phyloP scores from a whole-genome alignment of 2,113 vertebrate genomes.

The Eolophus roseicapilla region DNA sequence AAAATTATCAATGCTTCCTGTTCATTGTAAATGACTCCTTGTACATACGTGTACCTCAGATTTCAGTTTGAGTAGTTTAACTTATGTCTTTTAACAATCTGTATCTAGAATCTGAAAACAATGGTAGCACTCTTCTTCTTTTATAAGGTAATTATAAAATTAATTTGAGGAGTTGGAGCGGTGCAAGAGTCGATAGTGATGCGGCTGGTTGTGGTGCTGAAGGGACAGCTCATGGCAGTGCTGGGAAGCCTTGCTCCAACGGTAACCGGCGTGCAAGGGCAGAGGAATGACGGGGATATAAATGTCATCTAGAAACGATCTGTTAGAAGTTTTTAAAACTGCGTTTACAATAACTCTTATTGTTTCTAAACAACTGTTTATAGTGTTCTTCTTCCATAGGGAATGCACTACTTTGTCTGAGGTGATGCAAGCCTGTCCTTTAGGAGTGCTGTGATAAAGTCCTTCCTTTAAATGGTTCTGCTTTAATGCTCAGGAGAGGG shows the following conservation, averaged over 20 bases:
- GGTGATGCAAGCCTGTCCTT: neutral
- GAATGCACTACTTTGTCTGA: neutral
- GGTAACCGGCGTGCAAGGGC: fast-evolving
- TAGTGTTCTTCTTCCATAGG: neutral
- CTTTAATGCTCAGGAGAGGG: neutral
- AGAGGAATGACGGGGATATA: neutral
- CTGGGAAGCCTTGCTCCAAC: fast-evolving
- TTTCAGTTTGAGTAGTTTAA: neutral
- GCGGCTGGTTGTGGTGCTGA: neutral
- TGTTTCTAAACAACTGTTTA: neutral
- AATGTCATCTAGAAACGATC: fast-evolving
- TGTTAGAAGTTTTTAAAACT: fast-evolving
- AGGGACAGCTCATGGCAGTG: neutral
- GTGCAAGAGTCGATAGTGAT: fast-evolving
- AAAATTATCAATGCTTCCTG: neutral
- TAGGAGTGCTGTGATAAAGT: neutral
- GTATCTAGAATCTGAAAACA: neutral
- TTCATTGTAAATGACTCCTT: neutral
- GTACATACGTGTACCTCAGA: neutral
- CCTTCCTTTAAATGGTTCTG: neutral
- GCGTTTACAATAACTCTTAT: neutral
- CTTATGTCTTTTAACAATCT: neutral
- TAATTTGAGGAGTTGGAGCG: fast-evolving
- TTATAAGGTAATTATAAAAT: neutral
- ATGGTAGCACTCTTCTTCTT: neutral